Evolutionary conservation across 2,113 vertebrate genomes (phyloP).

Genomic region (Crotalus viridis): DNA sequence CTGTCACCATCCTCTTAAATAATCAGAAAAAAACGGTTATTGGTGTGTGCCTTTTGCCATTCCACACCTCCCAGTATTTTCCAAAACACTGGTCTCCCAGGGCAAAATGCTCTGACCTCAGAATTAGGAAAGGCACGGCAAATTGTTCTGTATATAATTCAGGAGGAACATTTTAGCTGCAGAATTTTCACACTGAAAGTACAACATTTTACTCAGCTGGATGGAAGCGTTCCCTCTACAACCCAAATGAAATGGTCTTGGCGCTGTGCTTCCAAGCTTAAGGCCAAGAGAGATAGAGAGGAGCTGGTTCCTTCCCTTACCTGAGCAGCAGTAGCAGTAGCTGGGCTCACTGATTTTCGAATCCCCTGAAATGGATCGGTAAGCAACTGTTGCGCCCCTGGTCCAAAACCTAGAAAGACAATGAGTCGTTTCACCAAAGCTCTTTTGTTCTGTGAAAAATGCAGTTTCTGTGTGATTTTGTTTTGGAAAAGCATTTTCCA

Average conservation of each 20-base stretch:
- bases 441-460: not conserved
- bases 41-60: not conserved
- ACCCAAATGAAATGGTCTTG: not conserved
- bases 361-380: slow-evolving; percentile 85
- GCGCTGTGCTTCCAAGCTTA: not conserved
- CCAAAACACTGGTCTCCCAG: not conserved
- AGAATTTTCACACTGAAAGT: not conserved
- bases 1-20: too few species aligned
- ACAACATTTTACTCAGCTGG: not conserved
- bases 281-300: not conserved
- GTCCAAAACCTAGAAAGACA: slow-evolving; percentile 75
- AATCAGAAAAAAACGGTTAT: not conserved
- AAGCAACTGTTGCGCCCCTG: slow-evolving; percentile 80
- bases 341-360: slow-evolving; percentile 83
- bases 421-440: not conserved
- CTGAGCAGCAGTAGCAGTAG: slow-evolving; percentile 72
- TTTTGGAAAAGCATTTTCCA: not conserved
- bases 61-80: not conserved
- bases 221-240: not conserved
- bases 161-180: not conserved
- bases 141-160: not conserved
- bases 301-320: slow-evolving; percentile 42
- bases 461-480: not conserved
- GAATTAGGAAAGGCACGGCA: not conserved
- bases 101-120: not conserved